These are phyloP conservation scores for Saguinus midas DNA, from an alignment of 2,113 vertebrate genomes.

Conservation along the genomic window DNA sequence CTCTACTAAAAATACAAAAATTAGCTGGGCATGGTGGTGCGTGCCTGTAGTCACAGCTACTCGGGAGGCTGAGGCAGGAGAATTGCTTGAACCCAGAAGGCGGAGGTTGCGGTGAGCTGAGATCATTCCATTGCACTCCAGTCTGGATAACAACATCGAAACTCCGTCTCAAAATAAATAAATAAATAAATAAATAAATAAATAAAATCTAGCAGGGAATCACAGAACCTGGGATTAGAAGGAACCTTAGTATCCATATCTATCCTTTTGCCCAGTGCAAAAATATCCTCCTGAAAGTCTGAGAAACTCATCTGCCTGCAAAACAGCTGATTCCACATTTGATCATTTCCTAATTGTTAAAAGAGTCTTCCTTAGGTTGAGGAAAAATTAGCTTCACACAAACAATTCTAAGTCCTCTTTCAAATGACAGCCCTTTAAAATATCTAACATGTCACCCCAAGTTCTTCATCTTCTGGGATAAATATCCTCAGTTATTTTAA, in stretches of 20 bases:
- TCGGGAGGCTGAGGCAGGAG: too few relatives aligned
- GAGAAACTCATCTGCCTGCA: neutral
- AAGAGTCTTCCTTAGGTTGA: neutral
- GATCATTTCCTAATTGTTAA: neutral
- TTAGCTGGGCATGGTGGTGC: too few relatives aligned
- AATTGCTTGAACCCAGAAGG: too few relatives aligned
- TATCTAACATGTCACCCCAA: neutral
- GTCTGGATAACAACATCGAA: too few relatives aligned
- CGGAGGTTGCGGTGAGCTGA: too few relatives aligned
- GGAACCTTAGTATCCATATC: neutral
- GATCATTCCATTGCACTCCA: too few relatives aligned
- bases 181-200: too few relatives aligned
- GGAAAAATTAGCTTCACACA: slow-evolving; percentile 18
- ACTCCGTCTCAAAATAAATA: too few relatives aligned
- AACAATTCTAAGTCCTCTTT: slow-evolving; percentile 12
- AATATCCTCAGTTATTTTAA: neutral
- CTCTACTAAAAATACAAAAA: too few relatives aligned
- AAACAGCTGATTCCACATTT: neutral
- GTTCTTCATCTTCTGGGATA: neutral
- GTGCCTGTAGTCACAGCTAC: too few relatives aligned
- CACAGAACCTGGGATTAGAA: neutral
- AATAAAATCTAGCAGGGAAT: neutral
- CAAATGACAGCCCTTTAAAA: neutral
- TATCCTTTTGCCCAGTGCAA: neutral
- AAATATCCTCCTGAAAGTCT: slow-evolving; percentile 4